phyloP scores from a whole-genome alignment of 2,113 vertebrate species.

The Murina feae region DNA sequence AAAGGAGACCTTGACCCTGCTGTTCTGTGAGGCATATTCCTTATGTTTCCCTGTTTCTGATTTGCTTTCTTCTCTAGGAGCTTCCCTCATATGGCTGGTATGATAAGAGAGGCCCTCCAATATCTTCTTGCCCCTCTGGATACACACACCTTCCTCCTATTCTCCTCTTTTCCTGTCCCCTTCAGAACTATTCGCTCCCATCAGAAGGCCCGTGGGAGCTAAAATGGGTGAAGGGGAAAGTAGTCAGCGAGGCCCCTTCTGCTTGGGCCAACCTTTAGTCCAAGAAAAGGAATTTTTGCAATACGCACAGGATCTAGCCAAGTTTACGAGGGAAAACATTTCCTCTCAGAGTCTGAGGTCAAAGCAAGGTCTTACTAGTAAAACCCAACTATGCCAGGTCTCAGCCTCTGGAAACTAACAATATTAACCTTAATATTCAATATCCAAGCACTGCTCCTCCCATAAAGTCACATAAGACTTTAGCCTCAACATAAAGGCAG shows the following conservation, averaged over 20 bases:
- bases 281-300: not conserved
- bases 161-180: not conserved
- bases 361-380: not conserved
- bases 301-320: not conserved
- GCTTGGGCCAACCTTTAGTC: not conserved
- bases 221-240: not conserved
- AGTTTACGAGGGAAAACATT: not conserved
- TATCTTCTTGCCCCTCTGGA: not conserved
- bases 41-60: not conserved
- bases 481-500: not conserved
- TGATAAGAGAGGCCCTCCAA: not conserved
- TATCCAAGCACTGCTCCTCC: not conserved
- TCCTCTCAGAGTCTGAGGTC: not conserved
- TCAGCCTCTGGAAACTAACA: not conserved
- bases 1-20: not conserved
- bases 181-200: not conserved
- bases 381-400: not conserved
- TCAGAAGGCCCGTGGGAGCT: not conserved
- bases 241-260: not conserved
- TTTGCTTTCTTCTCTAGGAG: not conserved
- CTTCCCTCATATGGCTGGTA: not conserved
- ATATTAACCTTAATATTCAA: not conserved
- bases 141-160: not conserved
- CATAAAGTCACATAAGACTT: not conserved
- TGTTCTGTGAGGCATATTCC: not conserved